Percentiles rank a stretch among this genome's conserved stretches.
phyloP scores from a whole-genome alignment of 2,797 vertebrate genomes.

The Notoglanidium macrostoma region DNA sequence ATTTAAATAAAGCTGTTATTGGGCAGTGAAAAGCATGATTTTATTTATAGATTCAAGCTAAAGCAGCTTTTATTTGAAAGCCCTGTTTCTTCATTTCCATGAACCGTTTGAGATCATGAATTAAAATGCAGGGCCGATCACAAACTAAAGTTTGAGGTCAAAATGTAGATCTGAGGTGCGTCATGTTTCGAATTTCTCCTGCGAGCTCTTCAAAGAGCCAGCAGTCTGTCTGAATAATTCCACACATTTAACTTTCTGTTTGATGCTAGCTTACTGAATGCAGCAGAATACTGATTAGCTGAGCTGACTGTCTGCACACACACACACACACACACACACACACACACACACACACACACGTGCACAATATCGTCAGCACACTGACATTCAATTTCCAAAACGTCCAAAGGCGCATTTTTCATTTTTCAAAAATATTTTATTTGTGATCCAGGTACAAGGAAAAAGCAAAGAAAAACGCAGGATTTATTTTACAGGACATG shows the following conservation, averaged over 20 bases:
- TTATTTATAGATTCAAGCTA: neutral
- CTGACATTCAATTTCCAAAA: neutral
- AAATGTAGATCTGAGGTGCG: constrained; percentile 38
- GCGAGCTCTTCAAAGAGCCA: constrained; percentile 58
- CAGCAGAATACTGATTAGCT: constrained; percentile 61
- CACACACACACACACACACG: constrained; percentile 24
- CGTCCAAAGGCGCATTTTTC: constrained; percentile 48
- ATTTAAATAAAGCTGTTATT: neutral
- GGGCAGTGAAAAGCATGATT: neutral
- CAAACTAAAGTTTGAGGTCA: constrained; percentile 8
- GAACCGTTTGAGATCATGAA: constrained; percentile 3
- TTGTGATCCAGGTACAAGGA: constrained; percentile 79
- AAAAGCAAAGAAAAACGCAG: constrained; percentile 69
- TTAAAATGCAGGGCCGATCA: constrained; percentile 12
- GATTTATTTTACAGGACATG: constrained; percentile 74
- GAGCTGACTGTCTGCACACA: constrained; percentile 39
- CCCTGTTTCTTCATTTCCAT: neutral
- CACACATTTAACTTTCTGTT: constrained; percentile 65
- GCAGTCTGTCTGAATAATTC: constrained; percentile 57
- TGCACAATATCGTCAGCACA: neutral
- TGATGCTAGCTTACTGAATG: constrained; percentile 62
- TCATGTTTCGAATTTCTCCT: constrained; percentile 29
- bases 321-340: constrained; percentile 40
- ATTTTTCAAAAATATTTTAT: constrained; percentile 83
- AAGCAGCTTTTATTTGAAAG: neutral